Evolutionary conservation across 2,113 vertebrate genomes (phyloP), one percentile per base, ranked within the genome.

Genomic region (Elephantulus edwardii): DNA sequence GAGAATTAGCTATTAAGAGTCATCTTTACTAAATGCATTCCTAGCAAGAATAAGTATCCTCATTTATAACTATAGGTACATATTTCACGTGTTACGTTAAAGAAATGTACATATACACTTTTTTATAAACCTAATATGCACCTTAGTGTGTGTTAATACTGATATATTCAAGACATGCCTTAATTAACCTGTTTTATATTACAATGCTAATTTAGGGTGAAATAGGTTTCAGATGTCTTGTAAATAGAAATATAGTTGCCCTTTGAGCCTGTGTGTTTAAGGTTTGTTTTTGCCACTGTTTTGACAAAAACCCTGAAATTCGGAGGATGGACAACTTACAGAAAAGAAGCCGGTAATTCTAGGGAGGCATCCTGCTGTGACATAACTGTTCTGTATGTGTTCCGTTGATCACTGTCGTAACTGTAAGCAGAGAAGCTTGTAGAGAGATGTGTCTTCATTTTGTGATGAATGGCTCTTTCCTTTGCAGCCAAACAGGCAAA

Each of bases 401-500:
- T 79, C 40, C 64, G 95, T 95, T 95, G 95, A 46, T 88, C 79
- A 82, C 93, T 95, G 91, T 93, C 82, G 72, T 95, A 71, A 83
- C 93, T 89, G 92, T 96, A 91, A 92, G 80, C 95, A 96, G 95
- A 96, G 96, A 97, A 97, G 95, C 92, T 96, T 88, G 75, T 92
- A 71, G 44, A 96, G 96, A 82, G 46, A 96, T 96, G 97, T 96
- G 2, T 97, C 96, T 99, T 98, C 98, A 96, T 97, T 98, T 96
- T 98, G 98, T 99, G 99, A 99, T 99, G 98, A 98, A 98, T 98
- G 98, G 98, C 98, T 99, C 98, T 99, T 98, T 99, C 99, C 98
- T 98, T 99, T 99, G 95, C 99, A 99, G 99, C 98, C 99, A 99
- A 98, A 99, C 99, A 96, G 99, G 99, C 96, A 99, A 99, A 98